Base-by-base conservation (phyloP, 2,888 invertebrate species). In the Anorthoa munda region DNA sequence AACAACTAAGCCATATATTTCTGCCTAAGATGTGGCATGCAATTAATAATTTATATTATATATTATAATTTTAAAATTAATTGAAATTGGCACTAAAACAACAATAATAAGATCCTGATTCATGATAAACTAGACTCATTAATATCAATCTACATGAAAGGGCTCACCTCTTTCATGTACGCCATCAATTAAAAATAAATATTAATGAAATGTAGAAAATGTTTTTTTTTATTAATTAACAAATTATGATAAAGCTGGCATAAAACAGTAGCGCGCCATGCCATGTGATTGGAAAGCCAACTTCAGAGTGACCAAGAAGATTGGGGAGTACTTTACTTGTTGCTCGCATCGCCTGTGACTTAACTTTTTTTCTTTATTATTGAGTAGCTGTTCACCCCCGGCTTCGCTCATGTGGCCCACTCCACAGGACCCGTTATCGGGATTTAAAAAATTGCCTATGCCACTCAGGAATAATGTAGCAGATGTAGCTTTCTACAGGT, bases 131-230 rank as follows among this genome's bases (percentile, higher is more conserved):
- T 60, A 13, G 7, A 53, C 12, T 65, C 31, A 75, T 55, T 64
- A 48, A 74, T 80, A 66, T 73, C 63, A 53, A 66, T 73, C 46
- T 18, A 21, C 13, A 70, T 13, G 48, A 61, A 18, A 60, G 1
- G 39, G 48, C 4, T 18, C 15, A 18, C 71, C 79, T 78, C 21
- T 79, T 71, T 60, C 53, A 56, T 79, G 71, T 71, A 15, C 11
- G 26, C 39, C 11, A 23, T 74, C 39, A 75, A 53, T 67, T 39
- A 63, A 17, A 51, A 56, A 23, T 56, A 73, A n/a, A 51, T 39
- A 21, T 45, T 23, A 5, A 12, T 12, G 7, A 11, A 18, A 23
- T 7, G 13, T 4, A n/a, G 15, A 50, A 21, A 4, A 64, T n/a
- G n/a, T n/a, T n/a, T n/a, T n/a, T 15, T 60, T 46, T 46, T n/a